phyloP scores from a whole-genome alignment of 2,888 invertebrate species.

The Teleogryllus oceanicus region DNA sequence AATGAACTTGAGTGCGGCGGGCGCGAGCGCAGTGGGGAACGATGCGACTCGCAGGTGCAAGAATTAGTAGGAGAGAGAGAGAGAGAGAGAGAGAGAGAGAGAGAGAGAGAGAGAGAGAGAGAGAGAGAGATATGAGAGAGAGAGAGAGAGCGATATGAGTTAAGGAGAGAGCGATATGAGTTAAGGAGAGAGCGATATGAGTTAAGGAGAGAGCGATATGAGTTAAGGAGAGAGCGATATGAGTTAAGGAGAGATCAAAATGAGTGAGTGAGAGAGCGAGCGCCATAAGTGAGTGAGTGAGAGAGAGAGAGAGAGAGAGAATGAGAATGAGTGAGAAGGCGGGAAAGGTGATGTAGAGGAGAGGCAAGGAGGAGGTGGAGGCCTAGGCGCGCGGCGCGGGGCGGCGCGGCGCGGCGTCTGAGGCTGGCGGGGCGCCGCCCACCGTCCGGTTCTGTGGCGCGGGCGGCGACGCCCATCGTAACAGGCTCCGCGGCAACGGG shows the following conservation, averaged over 20 bases:
- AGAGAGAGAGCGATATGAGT: background rate
- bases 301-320: background rate
- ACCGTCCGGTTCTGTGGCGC: too few relatives aligned
- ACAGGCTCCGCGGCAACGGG: too few relatives aligned
- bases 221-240: background rate
- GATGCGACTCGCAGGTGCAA: too few relatives aligned
- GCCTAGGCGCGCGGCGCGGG: too few relatives aligned
- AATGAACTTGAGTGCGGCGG: too few relatives aligned
- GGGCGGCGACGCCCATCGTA: too few relatives aligned
- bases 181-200: background rate
- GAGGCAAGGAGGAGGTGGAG: too few relatives aligned
- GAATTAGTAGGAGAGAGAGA: too few relatives aligned
- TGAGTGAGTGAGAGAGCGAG: background rate
- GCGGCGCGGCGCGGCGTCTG: too few relatives aligned
- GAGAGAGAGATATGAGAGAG: background rate
- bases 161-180: background rate
- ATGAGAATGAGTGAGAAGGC: fast-evolving
- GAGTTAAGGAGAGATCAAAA: background rate
- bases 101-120: background rate
- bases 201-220: background rate
- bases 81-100: background rate
- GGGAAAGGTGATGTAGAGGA: too few relatives aligned
- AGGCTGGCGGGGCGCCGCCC: too few relatives aligned
- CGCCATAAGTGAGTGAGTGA: background rate
- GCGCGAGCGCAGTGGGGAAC: too few relatives aligned